These are phyloP conservation scores for Siniperca obscura DNA, from an alignment of 2,797 vertebrate species.

Conservation along the genomic window DNA sequence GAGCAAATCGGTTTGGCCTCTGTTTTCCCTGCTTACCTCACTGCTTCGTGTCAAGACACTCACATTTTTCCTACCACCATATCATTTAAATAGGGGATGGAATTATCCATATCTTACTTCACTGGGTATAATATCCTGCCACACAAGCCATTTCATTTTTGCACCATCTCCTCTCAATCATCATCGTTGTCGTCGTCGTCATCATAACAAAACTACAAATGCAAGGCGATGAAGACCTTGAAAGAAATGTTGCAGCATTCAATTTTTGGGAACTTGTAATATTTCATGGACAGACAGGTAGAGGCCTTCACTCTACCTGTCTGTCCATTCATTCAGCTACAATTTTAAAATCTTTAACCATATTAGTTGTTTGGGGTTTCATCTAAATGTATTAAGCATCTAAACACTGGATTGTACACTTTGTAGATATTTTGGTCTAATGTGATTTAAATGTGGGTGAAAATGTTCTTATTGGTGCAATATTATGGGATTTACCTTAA, in stretches of 20 bases:
- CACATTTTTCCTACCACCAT: not conserved
- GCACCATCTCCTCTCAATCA: not conserved
- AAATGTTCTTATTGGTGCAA: too few species aligned
- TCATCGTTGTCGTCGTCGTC: not conserved
- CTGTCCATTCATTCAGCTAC: not conserved
- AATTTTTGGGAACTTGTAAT: not conserved
- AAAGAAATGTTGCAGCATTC: not conserved
- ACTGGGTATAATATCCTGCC: not conserved
- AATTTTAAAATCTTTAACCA: not conserved
- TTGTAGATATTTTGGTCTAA: too few species aligned
- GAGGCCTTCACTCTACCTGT: too few species aligned
- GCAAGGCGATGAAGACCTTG: not conserved
- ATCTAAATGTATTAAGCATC: not conserved
- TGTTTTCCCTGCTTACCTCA: slow-evolving; percentile 28
- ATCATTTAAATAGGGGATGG: not conserved
- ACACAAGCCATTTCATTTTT: not conserved
- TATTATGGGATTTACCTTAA: not conserved
- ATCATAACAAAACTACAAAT: not conserved
- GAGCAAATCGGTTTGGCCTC: slow-evolving; percentile 27
- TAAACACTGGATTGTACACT: not conserved
- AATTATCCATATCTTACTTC: not conserved
- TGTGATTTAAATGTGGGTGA: too few species aligned
- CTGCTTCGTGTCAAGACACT: not conserved
- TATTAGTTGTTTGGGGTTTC: not conserved
- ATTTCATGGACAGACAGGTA: too few species aligned